Percentiles rank a stretch among this genome's conserved stretches.
Evolutionary conservation across 2,797 vertebrate genomes (phyloP).

Genomic region (Acomys russatus): DNA sequence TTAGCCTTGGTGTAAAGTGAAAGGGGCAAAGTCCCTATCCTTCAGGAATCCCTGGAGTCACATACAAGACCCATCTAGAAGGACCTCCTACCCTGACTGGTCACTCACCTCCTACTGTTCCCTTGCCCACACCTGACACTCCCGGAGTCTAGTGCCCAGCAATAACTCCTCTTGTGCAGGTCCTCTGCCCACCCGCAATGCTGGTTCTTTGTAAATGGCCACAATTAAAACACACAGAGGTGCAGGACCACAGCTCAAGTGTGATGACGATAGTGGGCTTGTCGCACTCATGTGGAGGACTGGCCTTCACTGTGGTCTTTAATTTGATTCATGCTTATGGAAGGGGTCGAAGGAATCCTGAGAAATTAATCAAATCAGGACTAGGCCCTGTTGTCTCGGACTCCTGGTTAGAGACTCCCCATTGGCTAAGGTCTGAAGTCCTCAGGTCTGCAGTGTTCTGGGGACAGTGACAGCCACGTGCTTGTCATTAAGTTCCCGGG

Average conservation of each 20-base stretch:
- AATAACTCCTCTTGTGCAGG: neutral
- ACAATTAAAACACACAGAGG: neutral
- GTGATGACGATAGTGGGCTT: neutral
- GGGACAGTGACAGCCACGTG: neutral
- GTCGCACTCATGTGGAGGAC: neutral
- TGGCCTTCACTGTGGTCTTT: neutral
- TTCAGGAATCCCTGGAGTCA: neutral
- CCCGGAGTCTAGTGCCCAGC: neutral
- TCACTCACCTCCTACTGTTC: neutral
- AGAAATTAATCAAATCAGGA: conserved; percentile 31
- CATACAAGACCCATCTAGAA: neutral
- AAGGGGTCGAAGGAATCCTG: neutral
- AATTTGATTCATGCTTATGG: neutral
- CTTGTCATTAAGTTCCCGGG: neutral
- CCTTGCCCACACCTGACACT: neutral
- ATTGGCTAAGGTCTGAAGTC: conserved; percentile 30
- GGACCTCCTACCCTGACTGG: neutral
- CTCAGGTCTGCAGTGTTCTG: neutral
- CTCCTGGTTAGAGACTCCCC: neutral
- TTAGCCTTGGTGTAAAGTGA: neutral
- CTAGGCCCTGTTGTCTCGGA: neutral
- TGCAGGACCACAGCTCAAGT: neutral
- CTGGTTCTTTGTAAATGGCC: neutral
- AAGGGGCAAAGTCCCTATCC: neutral
- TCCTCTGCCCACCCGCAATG: neutral